Evolutionary conservation across 2,888 invertebrate species (phyloP).

Genomic region (Scaptomyza tumidula): DNA sequence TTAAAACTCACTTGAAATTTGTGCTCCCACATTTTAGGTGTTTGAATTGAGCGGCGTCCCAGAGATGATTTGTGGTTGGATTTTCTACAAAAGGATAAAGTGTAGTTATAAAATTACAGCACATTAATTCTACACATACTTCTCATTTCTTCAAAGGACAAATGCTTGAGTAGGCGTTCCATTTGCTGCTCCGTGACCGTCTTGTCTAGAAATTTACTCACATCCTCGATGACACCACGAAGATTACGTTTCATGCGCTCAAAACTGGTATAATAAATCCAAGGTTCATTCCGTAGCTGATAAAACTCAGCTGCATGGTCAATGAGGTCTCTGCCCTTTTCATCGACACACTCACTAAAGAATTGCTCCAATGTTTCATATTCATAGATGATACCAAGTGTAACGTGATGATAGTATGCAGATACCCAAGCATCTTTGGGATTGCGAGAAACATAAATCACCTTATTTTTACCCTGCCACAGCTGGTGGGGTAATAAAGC

Average conservation of each 20-base stretch:
- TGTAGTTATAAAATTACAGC: neutral
- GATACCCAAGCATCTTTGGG: slow-evolving; percentile 93
- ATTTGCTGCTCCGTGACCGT: slow-evolving; percentile 57
- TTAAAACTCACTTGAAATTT: slow-evolving; percentile 33
- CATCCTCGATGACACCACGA: slow-evolving; percentile 59
- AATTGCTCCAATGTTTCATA: slow-evolving; percentile 53
- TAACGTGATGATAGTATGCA: slow-evolving; percentile 86
- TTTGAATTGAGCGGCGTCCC: slow-evolving; percentile 44
- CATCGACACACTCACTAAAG: slow-evolving; percentile 37
- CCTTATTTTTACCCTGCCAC: slow-evolving; percentile 75
- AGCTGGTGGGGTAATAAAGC: slow-evolving; percentile 72
- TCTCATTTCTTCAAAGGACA: slow-evolving; percentile 80
- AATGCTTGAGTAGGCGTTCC: slow-evolving; percentile 65
- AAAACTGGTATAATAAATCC: slow-evolving; percentile 76
- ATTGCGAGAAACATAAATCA: slow-evolving; percentile 92
- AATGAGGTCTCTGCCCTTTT: slow-evolving; percentile 31
- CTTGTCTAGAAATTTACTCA: slow-evolving; percentile 70
- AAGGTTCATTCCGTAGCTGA: slow-evolving; percentile 69
- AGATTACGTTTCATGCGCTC: slow-evolving; percentile 77
- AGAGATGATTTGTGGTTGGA: slow-evolving; percentile 70
- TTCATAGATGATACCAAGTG: slow-evolving; percentile 43
- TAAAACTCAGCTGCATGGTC: slow-evolving; percentile 72
- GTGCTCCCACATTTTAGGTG: slow-evolving; percentile 22
- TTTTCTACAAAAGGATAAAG: slow-evolving; percentile 51
- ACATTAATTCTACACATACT: slow-evolving; percentile 34